Evolutionary conservation across 2,797 vertebrate species (phyloP), one percentile per base, ranked within the genome.

Genomic region (Epinephelus malabaricus): DNA sequence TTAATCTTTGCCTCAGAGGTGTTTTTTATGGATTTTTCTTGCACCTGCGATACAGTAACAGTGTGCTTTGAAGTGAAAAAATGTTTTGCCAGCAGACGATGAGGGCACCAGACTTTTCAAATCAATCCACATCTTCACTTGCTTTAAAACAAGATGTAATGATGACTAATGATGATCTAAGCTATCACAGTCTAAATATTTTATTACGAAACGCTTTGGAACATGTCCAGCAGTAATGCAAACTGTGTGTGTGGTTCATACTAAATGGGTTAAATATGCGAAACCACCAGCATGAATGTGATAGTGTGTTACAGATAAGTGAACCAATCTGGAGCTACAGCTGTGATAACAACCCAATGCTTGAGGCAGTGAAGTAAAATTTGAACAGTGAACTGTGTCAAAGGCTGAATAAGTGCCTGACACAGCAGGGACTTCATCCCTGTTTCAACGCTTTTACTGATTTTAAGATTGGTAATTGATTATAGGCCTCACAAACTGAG

Each of bases 271-370:
- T 34, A 10, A 79, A 77, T 34, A 40, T 79, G 59, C 19, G 25
- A 21, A 58, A 58, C 40, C 55, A 43, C 19, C 45, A 56, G 54
- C 10, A 25, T 50, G 9, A 43, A 13, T 46, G 38, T 43, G 47
- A 62, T 55, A 5, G 11, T 40, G 50, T 30, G 23, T 45, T 18
- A 61, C 6, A 55, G 70, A 78, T 72, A 58, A 82, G 34, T 51
- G 23, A 58, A 65, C 27, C 30, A 63, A 56, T 81, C 54, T 62
- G 34, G 15, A 76, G 47, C 65, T 64, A 64, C 73, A 83, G 84
- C 82, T 87, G 78, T 65, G 47, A 81, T 66, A 85, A 86, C 58
- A 86, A 67, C n/a, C 43, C 25, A 45, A 34, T 18, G 74, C 56
- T 45, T 43, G 6, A 78, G 78, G 68, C 61, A 65, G 46, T 38